Conservation (phyloP, 2,888 invertebrate species). For the Quadroppia sp. region DNA sequence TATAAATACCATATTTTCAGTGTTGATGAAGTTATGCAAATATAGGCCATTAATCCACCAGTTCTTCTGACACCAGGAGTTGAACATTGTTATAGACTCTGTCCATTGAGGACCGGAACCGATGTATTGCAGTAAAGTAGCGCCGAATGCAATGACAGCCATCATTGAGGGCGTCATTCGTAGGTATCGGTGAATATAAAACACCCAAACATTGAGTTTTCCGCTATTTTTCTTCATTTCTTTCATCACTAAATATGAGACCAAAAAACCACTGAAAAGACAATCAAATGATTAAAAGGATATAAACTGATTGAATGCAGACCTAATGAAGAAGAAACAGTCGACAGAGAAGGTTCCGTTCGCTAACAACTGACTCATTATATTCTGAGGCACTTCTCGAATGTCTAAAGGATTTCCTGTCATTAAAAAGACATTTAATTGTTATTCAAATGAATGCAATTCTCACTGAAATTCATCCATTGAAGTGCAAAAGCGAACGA, state of each 20-base stretch:
- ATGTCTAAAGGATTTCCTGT: conserved; percentile 49
- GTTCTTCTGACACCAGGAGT: conserved; percentile 47
- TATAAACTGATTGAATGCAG: conserved; percentile 5
- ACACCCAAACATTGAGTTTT: conserved; percentile 46
- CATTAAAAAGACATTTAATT: not conserved
- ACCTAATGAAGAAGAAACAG: conserved; percentile 51
- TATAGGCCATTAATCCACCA: conserved; percentile 48
- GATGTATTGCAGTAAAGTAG: conserved; percentile 51
- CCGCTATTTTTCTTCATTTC: conserved; percentile 35
- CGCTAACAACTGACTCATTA: conserved; percentile 49
- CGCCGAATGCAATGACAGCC: conserved; percentile 51
- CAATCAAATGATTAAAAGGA: not conserved
- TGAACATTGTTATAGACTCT: conserved; percentile 47
- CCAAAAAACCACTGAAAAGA: conserved; percentile 50
- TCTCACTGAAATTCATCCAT: conserved; percentile 46
- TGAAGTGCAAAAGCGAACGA: conserved; percentile 47
- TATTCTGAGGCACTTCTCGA: conserved; percentile 48
- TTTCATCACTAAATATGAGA: conserved; percentile 48
- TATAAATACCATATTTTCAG: conserved; percentile 49
- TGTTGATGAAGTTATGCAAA: conserved; percentile 48
- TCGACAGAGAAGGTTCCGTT: conserved; percentile 51
- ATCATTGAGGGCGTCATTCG: conserved; percentile 53
- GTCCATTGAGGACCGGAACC: conserved; percentile 52
- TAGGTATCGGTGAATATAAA: conserved; percentile 51
- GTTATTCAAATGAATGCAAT: conserved; percentile 4